Percentiles rank a stretch among this genome's conserved stretches.
Conservation (phyloP, 2,888 invertebrate species). For the Rhodophaea formosa region DNA sequence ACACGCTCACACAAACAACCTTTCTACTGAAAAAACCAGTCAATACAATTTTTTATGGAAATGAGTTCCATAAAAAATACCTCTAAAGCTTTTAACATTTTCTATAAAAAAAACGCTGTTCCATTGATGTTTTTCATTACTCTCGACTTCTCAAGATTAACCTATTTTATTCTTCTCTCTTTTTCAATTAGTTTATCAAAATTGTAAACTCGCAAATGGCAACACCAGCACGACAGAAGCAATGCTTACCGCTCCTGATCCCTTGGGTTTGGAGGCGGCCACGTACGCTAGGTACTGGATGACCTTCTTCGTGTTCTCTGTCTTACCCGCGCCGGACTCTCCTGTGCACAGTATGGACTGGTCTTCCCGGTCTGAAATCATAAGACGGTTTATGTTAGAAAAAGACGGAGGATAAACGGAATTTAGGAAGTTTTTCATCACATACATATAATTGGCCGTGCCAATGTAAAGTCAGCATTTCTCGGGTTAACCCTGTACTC, state of each 20-base stretch:
- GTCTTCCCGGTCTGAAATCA: slow-evolving; percentile 95
- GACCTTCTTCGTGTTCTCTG: slow-evolving; percentile 99
- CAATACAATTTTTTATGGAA: no score
- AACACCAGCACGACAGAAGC: not conserved
- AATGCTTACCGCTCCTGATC: slow-evolving; percentile 90
- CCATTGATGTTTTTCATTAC: no score
- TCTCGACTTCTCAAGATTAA: no score
- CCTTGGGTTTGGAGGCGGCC: slow-evolving; percentile 97
- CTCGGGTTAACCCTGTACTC: no score
- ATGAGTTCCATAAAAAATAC: no score
- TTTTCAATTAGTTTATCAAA: no score
- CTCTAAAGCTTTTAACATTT: no score
- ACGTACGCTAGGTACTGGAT: slow-evolving; percentile 99
- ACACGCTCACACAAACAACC: not conserved
- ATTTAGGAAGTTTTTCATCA: no score
- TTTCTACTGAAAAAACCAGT: not conserved
- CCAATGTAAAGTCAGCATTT: no score
- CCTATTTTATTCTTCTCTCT: no score
- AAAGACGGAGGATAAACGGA: not conserved
- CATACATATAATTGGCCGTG: no score
- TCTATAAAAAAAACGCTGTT: no score
- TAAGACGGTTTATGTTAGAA: slow-evolving; percentile 13
- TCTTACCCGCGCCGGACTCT: slow-evolving; percentile 99
- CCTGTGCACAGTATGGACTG: slow-evolving; percentile 99
- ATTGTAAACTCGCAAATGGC: not conserved